These are phyloP conservation scores for Catamblyrhynchus diadema DNA, from an alignment of 2,797 vertebrate genomes.

Conservation along the genomic window DNA sequence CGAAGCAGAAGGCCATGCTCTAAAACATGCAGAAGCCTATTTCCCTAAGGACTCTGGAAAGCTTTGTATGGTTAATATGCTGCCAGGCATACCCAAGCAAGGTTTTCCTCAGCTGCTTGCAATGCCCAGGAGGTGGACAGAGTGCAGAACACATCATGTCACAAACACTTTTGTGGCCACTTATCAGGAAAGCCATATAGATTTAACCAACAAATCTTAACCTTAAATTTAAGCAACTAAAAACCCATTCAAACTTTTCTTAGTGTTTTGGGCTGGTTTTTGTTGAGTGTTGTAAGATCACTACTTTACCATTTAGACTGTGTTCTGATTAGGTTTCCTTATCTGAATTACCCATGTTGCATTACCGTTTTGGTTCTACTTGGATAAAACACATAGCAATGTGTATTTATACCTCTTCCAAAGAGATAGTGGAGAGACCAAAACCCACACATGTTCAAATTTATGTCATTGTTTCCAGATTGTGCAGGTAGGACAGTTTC, in stretches of 20 bases:
- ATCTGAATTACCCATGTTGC: background rate
- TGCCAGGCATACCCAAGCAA: conserved; percentile 42
- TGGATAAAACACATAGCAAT: background rate
- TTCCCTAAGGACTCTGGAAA: conserved; percentile 14
- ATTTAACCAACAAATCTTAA: background rate
- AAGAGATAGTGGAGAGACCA: background rate
- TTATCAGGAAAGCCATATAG: background rate
- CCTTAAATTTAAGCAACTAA: background rate
- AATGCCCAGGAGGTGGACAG: conserved; percentile 44
- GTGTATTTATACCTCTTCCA: background rate
- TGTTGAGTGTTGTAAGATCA: background rate
- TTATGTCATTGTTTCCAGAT: background rate
- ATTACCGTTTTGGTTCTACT: background rate
- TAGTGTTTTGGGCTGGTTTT: background rate
- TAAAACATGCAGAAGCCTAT: conserved; percentile 19
- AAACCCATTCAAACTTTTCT: background rate
- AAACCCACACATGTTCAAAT: background rate
- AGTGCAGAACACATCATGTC: conserved; percentile 28
- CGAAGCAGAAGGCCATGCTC: conserved; percentile 48
- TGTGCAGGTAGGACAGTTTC: background rate
- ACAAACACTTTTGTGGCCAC: background rate
- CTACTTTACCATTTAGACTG: background rate
- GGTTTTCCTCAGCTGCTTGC: conserved; percentile 29
- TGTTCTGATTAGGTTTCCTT: background rate
- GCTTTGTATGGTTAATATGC: conserved; percentile 8